Percentiles rank a stretch among this genome's conserved stretches.
Evolutionary conservation across 2,797 vertebrate genomes (phyloP).

Genomic region (Otolemur crassicaudatus): DNA sequence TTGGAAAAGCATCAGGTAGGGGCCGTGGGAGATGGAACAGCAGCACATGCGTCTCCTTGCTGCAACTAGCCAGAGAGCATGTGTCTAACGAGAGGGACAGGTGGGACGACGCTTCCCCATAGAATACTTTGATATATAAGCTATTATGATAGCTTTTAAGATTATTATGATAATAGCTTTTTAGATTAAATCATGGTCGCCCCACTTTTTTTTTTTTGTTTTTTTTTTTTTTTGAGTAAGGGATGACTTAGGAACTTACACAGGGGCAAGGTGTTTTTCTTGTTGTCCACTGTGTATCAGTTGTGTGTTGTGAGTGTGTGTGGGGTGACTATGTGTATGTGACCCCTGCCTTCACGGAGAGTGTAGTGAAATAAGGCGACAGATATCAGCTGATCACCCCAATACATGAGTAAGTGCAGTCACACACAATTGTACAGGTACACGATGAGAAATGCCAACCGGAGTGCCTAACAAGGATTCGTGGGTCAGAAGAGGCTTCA

Average conservation of each 20-base stretch:
- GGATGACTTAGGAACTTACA: not conserved
- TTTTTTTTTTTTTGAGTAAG: not conserved
- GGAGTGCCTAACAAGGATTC: not conserved
- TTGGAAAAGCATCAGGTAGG: not conserved
- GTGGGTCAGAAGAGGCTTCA: not conserved
- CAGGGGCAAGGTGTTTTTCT: not conserved
- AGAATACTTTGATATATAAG: not conserved
- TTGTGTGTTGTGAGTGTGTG: not conserved
- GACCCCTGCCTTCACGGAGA: not conserved
- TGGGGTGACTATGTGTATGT: not conserved
- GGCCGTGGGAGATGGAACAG: not conserved
- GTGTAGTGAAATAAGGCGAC: not conserved
- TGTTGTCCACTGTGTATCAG: not conserved
- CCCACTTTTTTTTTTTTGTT: not conserved
- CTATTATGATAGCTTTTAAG: slow-evolving; percentile 1
- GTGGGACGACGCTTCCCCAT: not conserved
- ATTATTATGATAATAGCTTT: not conserved
- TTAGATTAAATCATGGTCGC: not conserved
- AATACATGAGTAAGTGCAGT: not conserved
- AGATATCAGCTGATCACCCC: not conserved
- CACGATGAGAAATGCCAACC: not conserved
- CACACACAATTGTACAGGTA: not conserved
- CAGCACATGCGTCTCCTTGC: not conserved
- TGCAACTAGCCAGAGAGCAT: not conserved
- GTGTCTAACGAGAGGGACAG: not conserved